A percentile compares a stretch with the other conserved stretches of the same genome.
phyloP scores from a whole-genome alignment of 2,113 vertebrate genomes.

The Vombatus ursinus region DNA sequence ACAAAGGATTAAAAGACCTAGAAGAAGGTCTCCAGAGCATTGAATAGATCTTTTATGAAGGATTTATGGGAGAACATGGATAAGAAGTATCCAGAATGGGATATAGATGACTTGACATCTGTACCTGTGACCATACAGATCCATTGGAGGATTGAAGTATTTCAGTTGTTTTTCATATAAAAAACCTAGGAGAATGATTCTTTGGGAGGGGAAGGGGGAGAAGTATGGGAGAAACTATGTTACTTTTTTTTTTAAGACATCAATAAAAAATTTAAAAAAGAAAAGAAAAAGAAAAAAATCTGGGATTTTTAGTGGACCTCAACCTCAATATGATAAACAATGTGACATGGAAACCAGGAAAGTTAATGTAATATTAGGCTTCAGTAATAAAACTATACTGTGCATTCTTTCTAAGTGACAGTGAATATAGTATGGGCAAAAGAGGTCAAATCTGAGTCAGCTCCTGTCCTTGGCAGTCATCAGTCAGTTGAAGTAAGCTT shows the following conservation, averaged over 20 bases:
- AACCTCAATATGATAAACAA: too few species aligned
- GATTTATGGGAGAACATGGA: background rate
- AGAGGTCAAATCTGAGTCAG: background rate
- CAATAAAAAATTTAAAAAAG: too few species aligned
- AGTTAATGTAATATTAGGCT: too few species aligned
- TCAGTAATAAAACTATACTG: too few species aligned
- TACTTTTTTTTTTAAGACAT: too few species aligned
- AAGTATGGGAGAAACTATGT: too few species aligned
- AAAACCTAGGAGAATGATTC: too few species aligned
- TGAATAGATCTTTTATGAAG: background rate
- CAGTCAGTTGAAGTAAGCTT: background rate
- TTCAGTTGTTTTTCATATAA: background rate
- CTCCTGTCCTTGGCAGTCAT: background rate
- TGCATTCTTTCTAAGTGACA: too few species aligned
- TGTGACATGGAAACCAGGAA: too few species aligned
- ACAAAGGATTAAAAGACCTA: background rate
- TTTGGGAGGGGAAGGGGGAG: too few species aligned
- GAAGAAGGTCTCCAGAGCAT: background rate
- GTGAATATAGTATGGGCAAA: background rate
- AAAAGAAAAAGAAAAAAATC: too few species aligned
- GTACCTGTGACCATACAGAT: background rate
- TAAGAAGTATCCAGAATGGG: background rate
- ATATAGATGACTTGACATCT: background rate
- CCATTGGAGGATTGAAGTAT: background rate
- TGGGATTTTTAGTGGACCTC: too few species aligned